Evolutionary conservation across 2,113 vertebrate species (phyloP).

Genomic region (Ophthalmolycus amberensis): DNA sequence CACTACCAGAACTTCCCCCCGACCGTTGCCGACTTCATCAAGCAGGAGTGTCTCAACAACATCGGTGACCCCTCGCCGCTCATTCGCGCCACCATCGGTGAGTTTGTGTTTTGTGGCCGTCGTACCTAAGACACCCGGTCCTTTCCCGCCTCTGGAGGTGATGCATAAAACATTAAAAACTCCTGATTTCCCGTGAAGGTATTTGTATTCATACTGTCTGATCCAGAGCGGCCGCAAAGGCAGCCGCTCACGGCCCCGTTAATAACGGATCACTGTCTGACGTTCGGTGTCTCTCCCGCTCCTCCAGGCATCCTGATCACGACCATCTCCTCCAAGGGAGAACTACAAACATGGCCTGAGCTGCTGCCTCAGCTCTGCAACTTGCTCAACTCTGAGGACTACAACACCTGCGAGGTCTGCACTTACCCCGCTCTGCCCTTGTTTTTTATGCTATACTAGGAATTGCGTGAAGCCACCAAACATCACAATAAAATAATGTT

Average conservation of each 20-base stretch:
- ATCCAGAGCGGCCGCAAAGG: constrained; percentile 57
- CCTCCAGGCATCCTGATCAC: constrained; percentile 93
- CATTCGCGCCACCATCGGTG: constrained; percentile 94
- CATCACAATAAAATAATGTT: neutral
- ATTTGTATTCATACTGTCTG: constrained; percentile 80
- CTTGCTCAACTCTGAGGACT: constrained; percentile 95
- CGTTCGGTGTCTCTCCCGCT: neutral
- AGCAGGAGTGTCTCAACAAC: constrained; percentile 95
- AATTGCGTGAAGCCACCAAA: neutral
- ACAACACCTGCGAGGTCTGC: constrained; percentile 96
- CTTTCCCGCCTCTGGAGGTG: constrained; percentile 53
- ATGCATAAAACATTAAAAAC: constrained; percentile 58
- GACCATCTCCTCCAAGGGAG: constrained; percentile 94
- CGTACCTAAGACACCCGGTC: too few relatives aligned
- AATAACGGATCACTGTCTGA: neutral
- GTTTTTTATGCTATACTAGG: neutral
- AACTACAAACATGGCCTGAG: constrained; percentile 96
- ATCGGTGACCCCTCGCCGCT: constrained; percentile 93
- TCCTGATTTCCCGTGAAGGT: constrained; percentile 64
- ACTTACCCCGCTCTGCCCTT: neutral
- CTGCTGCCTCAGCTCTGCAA: constrained; percentile 95
- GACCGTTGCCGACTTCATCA: constrained; percentile 93
- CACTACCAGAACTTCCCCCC: constrained; percentile 95
- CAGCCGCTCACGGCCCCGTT: accelerated
- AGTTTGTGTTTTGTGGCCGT: constrained; percentile 19